Evolutionary conservation across 2,113 vertebrate genomes (phyloP).

Genomic region (Aepyceros melampus): DNA sequence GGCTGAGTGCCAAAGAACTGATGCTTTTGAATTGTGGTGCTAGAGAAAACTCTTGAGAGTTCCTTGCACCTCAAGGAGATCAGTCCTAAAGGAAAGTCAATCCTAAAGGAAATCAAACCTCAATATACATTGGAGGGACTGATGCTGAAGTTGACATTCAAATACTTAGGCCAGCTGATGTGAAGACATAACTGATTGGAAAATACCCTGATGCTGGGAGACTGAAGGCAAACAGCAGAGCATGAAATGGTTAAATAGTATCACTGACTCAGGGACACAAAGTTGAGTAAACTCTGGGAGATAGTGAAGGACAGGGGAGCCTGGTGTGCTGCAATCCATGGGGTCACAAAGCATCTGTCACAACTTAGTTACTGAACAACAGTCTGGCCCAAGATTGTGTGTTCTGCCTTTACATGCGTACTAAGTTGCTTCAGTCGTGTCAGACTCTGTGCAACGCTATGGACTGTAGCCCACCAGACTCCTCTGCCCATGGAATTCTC

Average conservation of each 20-base stretch:
- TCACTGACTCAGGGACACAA: not conserved
- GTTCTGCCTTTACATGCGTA: rapidly evolving
- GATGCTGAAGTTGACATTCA: not conserved
- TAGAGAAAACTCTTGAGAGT: not conserved
- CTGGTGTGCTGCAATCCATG: not conserved
- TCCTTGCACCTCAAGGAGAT: not conserved
- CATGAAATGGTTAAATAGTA: not conserved
- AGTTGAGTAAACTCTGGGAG: not conserved
- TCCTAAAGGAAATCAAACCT: not conserved
- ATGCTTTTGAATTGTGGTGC: not conserved
- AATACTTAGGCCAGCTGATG: not conserved
- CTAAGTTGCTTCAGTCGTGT: not conserved
- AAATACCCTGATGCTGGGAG: not conserved
- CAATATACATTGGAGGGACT: not conserved
- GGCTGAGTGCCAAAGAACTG: not conserved
- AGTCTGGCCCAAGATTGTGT: not conserved
- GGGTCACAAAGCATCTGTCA: rapidly evolving
- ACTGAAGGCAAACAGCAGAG: not conserved
- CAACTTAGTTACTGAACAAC: not conserved
- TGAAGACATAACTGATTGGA: not conserved
- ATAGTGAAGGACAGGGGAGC: not conserved
- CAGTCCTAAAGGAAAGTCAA: not conserved
- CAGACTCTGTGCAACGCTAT: not conserved
- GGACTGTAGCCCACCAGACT: too few relatives aligned
- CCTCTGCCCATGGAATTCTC: not conserved